Base-by-base conservation (phyloP, 2,113 vertebrate genomes). In the Prinia subflava region DNA sequence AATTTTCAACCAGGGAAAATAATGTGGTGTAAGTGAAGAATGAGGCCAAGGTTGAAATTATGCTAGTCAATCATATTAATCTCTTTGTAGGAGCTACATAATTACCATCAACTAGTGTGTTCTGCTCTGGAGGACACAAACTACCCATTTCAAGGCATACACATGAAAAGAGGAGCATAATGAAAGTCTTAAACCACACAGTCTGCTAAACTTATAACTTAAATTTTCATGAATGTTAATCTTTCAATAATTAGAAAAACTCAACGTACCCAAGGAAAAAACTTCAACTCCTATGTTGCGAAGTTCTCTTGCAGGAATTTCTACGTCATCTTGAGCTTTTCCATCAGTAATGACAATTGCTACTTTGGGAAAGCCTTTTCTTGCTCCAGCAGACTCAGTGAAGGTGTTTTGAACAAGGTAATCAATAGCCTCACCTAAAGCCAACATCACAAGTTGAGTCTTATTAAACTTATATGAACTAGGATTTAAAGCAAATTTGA, bases 331-430 rank as follows among this genome's bases (percentile, higher is more conserved):
- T 94, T 99, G 98, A 37, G 99, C 99, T 93, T 98, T 98, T 89
- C 99, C 98, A 64, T 99, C 99, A 15, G 99, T 99, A 96, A 99
- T 98, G 90, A 99, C 96, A 94, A 99, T 98, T 68, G 98, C 99
- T 80, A 99, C 98, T 97, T 98, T 99, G 91, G 99, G 99, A 90
- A 99, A 99, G 42, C 98, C 98, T 83, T 89, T 98, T 90, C 99
- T 98, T 97, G 98, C 98, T 27, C 99, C 99, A 74, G 98, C 97
- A 35, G 96, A 97, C 75, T 99, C 98, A 8, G 95, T 98, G 96
- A 99, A 99, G 11, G 98, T 96, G 87, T 99, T 98, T 80, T 97
- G 98, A 95, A 99, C 96, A 37, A 99, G 78, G 87, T 98, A 98
- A 94, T 98, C 94, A 87, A 99, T 98, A 76, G 99, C 99, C 13